Base-by-base conservation (phyloP, 2,888 invertebrate genomes). In the Agrochola lota region DNA sequence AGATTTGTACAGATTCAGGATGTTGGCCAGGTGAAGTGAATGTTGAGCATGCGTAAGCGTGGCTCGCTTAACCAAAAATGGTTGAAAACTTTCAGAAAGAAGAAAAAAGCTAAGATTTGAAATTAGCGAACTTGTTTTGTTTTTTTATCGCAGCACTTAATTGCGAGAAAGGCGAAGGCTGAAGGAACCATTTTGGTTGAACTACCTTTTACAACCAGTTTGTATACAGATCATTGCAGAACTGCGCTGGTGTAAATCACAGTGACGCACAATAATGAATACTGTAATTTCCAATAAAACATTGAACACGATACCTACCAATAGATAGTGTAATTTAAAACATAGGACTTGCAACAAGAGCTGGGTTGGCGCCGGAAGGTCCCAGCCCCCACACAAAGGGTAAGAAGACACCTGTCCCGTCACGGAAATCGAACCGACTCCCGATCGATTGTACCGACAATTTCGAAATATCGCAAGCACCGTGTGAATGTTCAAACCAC, bases 361-460 rank as follows among this genome's bases (percentile, higher is more conserved):
- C 80, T 69, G 78, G 17, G 52, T 74, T 71, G 74, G 84, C 85
- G 84, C 88, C 91, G 91, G 91, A 91, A 90, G 85, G 84, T 82
- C 83, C 78, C 85, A 87, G 81, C 80, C 87, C 89, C 87, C 82
- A 81, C 80, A 88, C 91, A 89, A 88, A 90, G 90, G 92, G 93
- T 92, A 91, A 93, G 84, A 76, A 77, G 91, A 93, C 91, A 93
- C 93, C 93, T 93, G 93, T 87, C 89, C 88, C 75, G 66, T 63
- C 84, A 85, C 85, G 88, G 87, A 83, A 78, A 72, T 77, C 73
- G 69, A 84, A 68, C 81, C 78, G 78, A 85, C 71, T 85, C 73
- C 83, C 66, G 77, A 87, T 87, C 78, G 83, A 87, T 87, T 76
- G 86, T 83, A 85, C 89, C 74, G 71, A 83, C 78, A 66, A 66